Evolutionary conservation across 1,140 invertebrate genomes (phyloP), one percentile per base, ranked within the genome.

Genomic region (Cyclargus thomasi): DNA sequence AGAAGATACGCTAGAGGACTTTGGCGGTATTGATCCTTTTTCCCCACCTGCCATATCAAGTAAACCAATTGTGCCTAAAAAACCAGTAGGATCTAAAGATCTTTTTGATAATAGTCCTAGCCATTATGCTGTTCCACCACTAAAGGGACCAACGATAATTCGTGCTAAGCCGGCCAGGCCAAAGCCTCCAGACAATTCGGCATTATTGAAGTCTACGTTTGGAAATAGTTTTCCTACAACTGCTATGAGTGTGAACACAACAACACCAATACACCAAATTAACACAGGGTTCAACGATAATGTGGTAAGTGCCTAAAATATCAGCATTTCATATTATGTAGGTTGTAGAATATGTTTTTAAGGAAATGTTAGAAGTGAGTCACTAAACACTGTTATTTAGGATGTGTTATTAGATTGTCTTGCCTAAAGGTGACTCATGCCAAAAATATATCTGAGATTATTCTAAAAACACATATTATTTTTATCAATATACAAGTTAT

Each of bases 91-190:
- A 29, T 72, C 22, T 69, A 85, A 80, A 63, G 80, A 86, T 72
- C 57, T 77, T 39, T 85, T 79, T 77, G 87, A 91, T 81, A 91
- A 86, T 73, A 78, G 55, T 64, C 88, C 22, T 70, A 91, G 80
- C 84, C 86, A 76, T 70, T 76, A 83, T 8, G 79, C 85, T 35
- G 70, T 78, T 6, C 82, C 86, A 62, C 78, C 82, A 17, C 71
- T 91, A 17, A 91, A 86, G 55, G 93, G 93, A 75, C 94, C 94
- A 10, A 95, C 94, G 36, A 95, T 95, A 71, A 95, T 95, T 53
- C 91, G 94, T 69, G 88, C 90, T 6, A 96, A 95, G 62, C 95
- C 94, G 1, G 95, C 95, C 0, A 95, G 96, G 93, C 95, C 95
- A 2, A 93, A 93, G 65, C 92, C 94, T 70, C 95, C 95, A 22